Conservation (phyloP, 2,888 invertebrate genomes). For the Aleiodes leptofemur region DNA sequence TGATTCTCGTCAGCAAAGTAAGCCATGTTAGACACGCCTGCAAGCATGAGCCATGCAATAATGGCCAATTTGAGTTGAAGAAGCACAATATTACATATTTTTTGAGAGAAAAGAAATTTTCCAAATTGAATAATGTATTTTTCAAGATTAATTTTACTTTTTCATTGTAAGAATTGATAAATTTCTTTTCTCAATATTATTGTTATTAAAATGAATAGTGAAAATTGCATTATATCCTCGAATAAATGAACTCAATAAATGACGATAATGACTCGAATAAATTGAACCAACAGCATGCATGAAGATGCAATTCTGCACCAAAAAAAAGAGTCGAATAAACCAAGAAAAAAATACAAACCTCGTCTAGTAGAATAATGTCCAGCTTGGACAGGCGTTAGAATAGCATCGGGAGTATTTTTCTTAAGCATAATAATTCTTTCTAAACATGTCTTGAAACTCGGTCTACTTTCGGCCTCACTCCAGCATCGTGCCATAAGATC, state of each 20-base stretch:
- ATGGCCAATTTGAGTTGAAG: slow-evolving; percentile 65
- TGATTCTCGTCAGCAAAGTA: slow-evolving; percentile 87
- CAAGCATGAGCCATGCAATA: slow-evolving; percentile 76
- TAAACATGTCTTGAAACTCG: slow-evolving; percentile 90
- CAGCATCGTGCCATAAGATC: slow-evolving; percentile 92
- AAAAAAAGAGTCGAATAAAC: neutral
- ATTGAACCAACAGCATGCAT: slow-evolving; percentile 39
- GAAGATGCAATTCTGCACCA: slow-evolving; percentile 16
- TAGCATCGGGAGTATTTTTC: slow-evolving; percentile 67
- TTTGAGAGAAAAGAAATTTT: slow-evolving; percentile 18
- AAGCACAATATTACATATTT: slow-evolving; percentile 57
- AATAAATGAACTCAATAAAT: slow-evolving; percentile 11
- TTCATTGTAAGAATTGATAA: too few relatives aligned
- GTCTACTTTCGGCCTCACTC: slow-evolving; percentile 89
- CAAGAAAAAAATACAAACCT: slow-evolving; percentile 58
- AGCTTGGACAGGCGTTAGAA: slow-evolving; percentile 69
- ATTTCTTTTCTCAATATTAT: slow-evolving; percentile 11
- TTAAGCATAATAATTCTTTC: slow-evolving; percentile 74
- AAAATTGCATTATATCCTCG: slow-evolving; percentile 17
- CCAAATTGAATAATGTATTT: neutral
- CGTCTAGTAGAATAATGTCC: slow-evolving; percentile 69
- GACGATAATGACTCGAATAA: slow-evolving; percentile 13
- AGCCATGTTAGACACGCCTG: slow-evolving; percentile 86
- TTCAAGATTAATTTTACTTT: neutral
- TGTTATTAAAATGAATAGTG: slow-evolving; percentile 38